Conservation (phyloP, 2,113 vertebrate genomes). For the Heloderma charlesbogerti region DNA sequence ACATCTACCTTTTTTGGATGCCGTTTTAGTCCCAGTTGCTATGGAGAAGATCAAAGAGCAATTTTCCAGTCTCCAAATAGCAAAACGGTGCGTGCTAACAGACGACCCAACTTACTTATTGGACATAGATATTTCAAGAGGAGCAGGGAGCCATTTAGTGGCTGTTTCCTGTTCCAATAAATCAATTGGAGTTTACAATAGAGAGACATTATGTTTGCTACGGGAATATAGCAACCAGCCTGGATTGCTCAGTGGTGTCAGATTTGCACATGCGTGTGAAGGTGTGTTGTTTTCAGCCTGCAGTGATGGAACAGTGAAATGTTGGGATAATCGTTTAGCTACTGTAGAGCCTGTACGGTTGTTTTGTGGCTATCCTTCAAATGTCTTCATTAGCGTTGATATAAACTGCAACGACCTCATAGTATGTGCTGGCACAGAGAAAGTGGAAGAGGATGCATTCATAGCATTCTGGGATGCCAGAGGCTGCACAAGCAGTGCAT, state of each 20-base stretch:
- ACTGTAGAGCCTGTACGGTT: constrained; percentile 71
- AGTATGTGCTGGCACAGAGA: constrained; percentile 92
- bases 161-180: constrained; percentile 85
- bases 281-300: constrained; percentile 84
- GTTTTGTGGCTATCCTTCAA: constrained; percentile 82
- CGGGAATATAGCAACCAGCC: constrained; percentile 73
- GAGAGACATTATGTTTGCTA: constrained; percentile 77
- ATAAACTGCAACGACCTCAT: constrained; percentile 84
- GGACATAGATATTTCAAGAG: constrained; percentile 71
- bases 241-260: constrained; percentile 78
- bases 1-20: constrained; percentile 7
- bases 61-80: constrained; percentile 81
- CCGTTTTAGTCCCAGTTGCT: constrained; percentile 21
- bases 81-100: constrained; percentile 71
- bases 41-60: constrained; percentile 85
- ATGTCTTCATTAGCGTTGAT: constrained; percentile 88
- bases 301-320: constrained; percentile 81
- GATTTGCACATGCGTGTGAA: constrained; percentile 75
- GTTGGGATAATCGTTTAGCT: constrained; percentile 86
- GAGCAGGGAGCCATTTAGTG: constrained; percentile 64
- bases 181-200: constrained; percentile 81
- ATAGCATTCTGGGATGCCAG: constrained; percentile 95
- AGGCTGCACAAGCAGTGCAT: constrained; percentile 59
- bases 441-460: constrained; percentile 83
- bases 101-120: constrained; percentile 80